Percentiles rank a stretch among this genome's conserved stretches.
phyloP scores from a whole-genome alignment of 2,888 invertebrate genomes.

The Gymnocheta viridis region DNA sequence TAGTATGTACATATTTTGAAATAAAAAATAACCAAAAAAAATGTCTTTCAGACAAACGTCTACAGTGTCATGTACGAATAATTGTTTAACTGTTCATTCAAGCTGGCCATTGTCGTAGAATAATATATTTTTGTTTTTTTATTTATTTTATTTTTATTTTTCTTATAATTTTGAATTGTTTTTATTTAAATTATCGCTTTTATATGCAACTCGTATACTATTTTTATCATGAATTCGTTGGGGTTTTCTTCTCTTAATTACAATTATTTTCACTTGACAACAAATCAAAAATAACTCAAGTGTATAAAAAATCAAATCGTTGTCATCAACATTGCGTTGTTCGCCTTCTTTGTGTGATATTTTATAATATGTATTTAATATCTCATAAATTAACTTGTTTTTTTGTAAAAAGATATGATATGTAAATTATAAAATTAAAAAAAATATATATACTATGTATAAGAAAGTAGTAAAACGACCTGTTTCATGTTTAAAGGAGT shows the following conservation, averaged over 20 bases:
- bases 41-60: neutral
- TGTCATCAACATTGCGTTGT: constrained; percentile 21
- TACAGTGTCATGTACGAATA: constrained; percentile 16
- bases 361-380: neutral
- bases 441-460: neutral
- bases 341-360: constrained; percentile 30
- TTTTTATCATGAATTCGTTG: constrained; percentile 23
- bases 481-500: neutral
- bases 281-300: constrained; percentile 23
- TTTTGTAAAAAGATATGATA: neutral
- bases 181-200: constrained; percentile 35
- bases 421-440: constrained; percentile 16
- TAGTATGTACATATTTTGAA: neutral
- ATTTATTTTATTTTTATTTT: neutral
- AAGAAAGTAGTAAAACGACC: constrained; percentile 9
- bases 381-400: no score
- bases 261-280: constrained; percentile 39
- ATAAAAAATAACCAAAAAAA: neutral
- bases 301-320: constrained; percentile 6
- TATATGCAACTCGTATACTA: constrained; percentile 41
- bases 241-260: neutral
- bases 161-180: constrained; percentile 12
- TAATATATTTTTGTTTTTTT: neutral
- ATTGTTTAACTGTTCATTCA: constrained; percentile 17
- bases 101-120: constrained; percentile 24